Conservation (phyloP, 2,113 vertebrate genomes). For the Maccullochella peelii region DNA sequence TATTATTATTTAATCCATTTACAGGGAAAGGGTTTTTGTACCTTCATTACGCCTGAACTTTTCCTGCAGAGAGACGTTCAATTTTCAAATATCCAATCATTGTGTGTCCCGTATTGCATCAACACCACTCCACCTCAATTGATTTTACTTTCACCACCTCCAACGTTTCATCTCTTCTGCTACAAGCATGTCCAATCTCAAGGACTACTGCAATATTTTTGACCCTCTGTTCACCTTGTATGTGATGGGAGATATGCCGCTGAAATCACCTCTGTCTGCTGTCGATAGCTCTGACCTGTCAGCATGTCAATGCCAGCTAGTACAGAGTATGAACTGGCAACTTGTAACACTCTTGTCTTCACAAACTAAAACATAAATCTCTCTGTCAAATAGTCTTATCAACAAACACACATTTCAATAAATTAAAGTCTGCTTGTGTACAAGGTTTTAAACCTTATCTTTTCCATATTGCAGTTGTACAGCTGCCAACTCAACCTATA, state of each 20-base stretch:
- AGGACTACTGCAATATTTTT: slow-evolving; percentile 16
- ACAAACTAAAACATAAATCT: slow-evolving; percentile 27
- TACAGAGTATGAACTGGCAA: not conserved
- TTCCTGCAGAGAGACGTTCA: not conserved
- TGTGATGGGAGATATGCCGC: slow-evolving; percentile 26
- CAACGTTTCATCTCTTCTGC: slow-evolving; percentile 26
- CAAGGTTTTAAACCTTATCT: slow-evolving; percentile 24
- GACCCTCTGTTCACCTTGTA: slow-evolving; percentile 18
- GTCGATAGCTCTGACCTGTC: slow-evolving; percentile 24
- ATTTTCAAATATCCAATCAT: slow-evolving; percentile 40
- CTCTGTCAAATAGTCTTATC: slow-evolving; percentile 38
- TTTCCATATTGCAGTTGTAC: not conserved
- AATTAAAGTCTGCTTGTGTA: slow-evolving; percentile 14
- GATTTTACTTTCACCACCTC: slow-evolving; percentile 24
- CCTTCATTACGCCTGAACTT: slow-evolving; percentile 12
- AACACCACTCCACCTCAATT: slow-evolving; percentile 36
- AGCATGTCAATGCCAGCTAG: not conserved
- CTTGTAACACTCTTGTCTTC: slow-evolving; percentile 19
- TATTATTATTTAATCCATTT: not conserved
- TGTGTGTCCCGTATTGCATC: slow-evolving; percentile 20
- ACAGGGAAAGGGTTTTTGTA: not conserved
- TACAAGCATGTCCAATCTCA: slow-evolving; percentile 16
- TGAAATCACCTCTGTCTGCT: slow-evolving; percentile 39
- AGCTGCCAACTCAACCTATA: not conserved
- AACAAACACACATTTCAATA: slow-evolving; percentile 30